Percentiles rank a stretch among this genome's conserved stretches.
Evolutionary conservation across 2,888 invertebrate species (phyloP).

Genomic region (Holacanthella duospinosa): DNA sequence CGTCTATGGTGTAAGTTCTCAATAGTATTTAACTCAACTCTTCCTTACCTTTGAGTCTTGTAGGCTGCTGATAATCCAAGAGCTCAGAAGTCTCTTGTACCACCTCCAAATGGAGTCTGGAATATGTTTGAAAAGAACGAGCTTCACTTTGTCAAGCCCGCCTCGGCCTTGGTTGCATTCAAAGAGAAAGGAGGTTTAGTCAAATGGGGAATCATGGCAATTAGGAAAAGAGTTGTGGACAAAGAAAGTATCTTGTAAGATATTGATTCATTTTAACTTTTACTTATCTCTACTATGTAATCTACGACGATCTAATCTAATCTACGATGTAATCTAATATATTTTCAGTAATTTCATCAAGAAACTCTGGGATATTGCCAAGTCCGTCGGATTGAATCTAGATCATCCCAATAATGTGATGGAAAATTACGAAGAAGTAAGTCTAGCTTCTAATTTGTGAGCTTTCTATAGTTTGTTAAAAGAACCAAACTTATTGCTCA

Average conservation of each 20-base stretch:
- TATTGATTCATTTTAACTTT: not conserved
- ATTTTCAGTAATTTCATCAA: not conserved
- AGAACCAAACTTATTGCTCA: no score
- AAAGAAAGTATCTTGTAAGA: not conserved
- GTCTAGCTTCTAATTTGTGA: no score
- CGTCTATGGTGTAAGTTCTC: slow-evolving; percentile 45
- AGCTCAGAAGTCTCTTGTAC: not conserved
- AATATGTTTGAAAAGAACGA: not conserved
- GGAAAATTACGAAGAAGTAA: not conserved
- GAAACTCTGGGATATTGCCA: not conserved
- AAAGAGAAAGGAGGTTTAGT: no score
- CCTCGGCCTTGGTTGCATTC: no score
- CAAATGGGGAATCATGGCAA: no score
- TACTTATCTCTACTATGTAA: no score
- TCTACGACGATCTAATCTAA: no score
- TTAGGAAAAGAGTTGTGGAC: not conserved
- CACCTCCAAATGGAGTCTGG: not conserved
- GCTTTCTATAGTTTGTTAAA: no score
- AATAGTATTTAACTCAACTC: no score
- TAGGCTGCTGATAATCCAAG: no score
- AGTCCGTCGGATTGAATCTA: not conserved
- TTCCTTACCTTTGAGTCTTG: no score
- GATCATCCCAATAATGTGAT: not conserved
- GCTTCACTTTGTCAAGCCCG: not conserved
- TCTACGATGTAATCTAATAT: not conserved